Conservation (phyloP, 2,888 invertebrate species). For the Tineola bisselliella region DNA sequence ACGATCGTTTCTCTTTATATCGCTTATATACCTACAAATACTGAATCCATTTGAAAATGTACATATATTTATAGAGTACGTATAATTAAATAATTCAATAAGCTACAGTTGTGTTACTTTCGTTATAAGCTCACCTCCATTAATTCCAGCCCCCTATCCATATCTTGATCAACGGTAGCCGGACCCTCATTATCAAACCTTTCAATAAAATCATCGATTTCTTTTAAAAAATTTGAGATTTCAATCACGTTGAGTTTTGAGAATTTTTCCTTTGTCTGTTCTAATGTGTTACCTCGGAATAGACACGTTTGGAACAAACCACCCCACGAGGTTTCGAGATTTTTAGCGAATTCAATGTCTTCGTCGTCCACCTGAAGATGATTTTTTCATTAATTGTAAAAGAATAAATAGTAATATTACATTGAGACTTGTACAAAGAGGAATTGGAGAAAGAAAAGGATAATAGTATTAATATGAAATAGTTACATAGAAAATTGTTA, state of each 20-base stretch:
- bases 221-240: slow-evolving; percentile 73
- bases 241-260: slow-evolving; percentile 81
- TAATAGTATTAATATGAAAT: too few relatives aligned
- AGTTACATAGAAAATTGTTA: too few relatives aligned
- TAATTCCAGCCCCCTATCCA: slow-evolving; percentile 76
- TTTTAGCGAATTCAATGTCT: slow-evolving; percentile 67
- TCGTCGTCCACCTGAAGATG: slow-evolving; percentile 51
- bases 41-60: too few relatives aligned
- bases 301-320: slow-evolving; percentile 74
- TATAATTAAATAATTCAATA: too few relatives aligned
- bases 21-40: too few relatives aligned
- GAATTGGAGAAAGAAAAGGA: too few relatives aligned
- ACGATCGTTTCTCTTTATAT: too few relatives aligned
- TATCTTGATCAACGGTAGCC: slow-evolving; percentile 78
- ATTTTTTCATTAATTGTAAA: too few relatives aligned
- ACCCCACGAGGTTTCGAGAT: slow-evolving; percentile 75
- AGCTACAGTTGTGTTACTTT: too few relatives aligned
- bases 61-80: too few relatives aligned
- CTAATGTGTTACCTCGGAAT: slow-evolving; percentile 74
- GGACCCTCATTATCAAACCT: slow-evolving; percentile 83
- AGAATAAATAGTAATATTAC: too few relatives aligned
- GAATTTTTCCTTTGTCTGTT: slow-evolving; percentile 87
- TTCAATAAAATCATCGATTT: slow-evolving; percentile 73
- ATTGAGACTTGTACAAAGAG: too few relatives aligned
- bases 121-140: slow-evolving; percentile 68